Conservation (phyloP, 2,888 invertebrate species). For the Leistus spinibarbis region DNA sequence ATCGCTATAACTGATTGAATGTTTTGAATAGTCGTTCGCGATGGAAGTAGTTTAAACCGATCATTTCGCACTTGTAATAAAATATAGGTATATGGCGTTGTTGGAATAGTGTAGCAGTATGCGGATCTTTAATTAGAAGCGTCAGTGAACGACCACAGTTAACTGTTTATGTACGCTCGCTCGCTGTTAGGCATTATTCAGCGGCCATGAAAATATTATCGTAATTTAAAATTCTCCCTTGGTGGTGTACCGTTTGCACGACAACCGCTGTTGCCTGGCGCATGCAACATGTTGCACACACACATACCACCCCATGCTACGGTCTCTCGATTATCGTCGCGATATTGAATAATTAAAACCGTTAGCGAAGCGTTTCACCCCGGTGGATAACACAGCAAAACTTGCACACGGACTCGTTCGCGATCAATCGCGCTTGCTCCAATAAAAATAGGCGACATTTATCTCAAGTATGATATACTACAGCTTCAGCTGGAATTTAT, state of each 20-base stretch:
- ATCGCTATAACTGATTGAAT: background rate
- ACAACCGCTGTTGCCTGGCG: background rate
- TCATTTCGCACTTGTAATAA: background rate
- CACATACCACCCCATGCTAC: background rate
- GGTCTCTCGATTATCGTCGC: slow-evolving; percentile 1
- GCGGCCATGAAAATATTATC: slow-evolving; percentile 31
- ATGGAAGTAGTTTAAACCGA: background rate
- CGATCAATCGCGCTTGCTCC: background rate
- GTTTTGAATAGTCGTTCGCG: background rate
- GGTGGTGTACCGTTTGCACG: background rate
- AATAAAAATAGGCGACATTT: slow-evolving; percentile 34
- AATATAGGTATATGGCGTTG: slow-evolving; percentile 1
- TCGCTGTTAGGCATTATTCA: slow-evolving; percentile 22
- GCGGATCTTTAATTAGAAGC: slow-evolving; percentile 20
- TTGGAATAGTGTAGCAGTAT: background rate
- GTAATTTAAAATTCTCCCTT: slow-evolving; percentile 30
- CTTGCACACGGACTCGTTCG: background rate
- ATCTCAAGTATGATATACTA: slow-evolving; percentile 33
- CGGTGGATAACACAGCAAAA: slow-evolving; percentile 24
- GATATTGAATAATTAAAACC: slow-evolving; percentile 34
- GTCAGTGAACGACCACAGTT: slow-evolving; percentile 17
- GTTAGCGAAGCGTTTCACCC: slow-evolving; percentile 1
- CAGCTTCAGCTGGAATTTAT: no score
- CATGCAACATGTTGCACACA: background rate
- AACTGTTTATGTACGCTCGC: slow-evolving; percentile 24